These are phyloP conservation scores for Salvelinus namaycush DNA, from an alignment of 2,113 vertebrate genomes.

Conservation along the genomic window DNA sequence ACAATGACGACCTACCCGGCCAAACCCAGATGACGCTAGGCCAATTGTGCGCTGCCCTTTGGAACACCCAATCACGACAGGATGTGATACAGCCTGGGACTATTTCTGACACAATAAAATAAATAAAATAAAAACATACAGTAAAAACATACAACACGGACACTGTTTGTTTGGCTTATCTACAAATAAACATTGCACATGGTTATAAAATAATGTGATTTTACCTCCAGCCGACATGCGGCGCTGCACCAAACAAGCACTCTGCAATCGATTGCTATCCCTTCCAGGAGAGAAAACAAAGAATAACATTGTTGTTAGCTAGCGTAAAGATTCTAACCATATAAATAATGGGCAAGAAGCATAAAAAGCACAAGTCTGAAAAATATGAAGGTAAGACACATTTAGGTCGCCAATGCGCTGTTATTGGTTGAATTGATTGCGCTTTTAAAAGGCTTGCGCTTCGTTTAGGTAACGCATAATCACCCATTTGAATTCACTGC, in stretches of 20 bases:
- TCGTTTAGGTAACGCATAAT: too few species aligned
- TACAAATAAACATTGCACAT: not conserved
- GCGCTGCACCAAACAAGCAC: constrained; percentile 17
- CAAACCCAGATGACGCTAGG: too few species aligned
- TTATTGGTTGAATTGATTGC: too few species aligned
- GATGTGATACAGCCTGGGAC: not conserved
- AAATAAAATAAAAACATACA: too few species aligned
- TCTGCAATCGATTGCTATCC: not conserved
- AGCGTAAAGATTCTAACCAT: constrained; percentile 30
- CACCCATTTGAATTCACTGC: too few species aligned
- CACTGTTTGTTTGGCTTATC: too few species aligned
- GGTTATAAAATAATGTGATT: accelerated
- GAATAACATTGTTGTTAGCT: not conserved
- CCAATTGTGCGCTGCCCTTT: too few species aligned
- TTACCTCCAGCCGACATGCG: constrained; percentile 34
- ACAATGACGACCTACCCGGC: too few species aligned
- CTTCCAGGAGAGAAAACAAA: constrained; percentile 29
- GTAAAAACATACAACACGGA: not conserved
- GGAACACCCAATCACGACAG: too few species aligned
- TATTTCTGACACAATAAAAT: not conserved
- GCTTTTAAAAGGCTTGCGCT: too few species aligned
- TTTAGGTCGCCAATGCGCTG: too few species aligned
- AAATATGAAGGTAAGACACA: constrained; percentile 83
- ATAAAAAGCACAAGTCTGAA: constrained; percentile 94
- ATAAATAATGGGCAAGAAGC: constrained; percentile 91